Percentiles rank a stretch among this genome's conserved stretches.
Evolutionary conservation across 1,140 invertebrate genomes (phyloP).

Genomic region (Mamestra configurata): DNA sequence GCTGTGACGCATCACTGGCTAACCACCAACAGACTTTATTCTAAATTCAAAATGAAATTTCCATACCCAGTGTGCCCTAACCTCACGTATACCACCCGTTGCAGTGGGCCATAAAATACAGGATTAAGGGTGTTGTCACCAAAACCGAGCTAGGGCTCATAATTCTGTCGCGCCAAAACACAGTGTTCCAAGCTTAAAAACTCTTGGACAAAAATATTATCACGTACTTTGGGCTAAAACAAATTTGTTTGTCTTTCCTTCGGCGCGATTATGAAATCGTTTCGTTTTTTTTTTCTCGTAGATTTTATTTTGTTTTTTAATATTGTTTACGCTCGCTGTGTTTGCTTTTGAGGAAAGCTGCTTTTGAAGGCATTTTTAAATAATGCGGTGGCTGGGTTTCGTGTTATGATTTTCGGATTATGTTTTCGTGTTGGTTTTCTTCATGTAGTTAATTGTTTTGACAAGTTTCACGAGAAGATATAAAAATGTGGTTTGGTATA

Average conservation of each 20-base stretch:
- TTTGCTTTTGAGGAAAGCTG: not conserved
- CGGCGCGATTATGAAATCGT: slow-evolving; percentile 10
- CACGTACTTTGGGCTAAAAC: slow-evolving; percentile 26
- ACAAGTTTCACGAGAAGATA: no score
- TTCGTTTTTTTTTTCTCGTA: slow-evolving; percentile 33
- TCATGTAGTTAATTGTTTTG: not conserved
- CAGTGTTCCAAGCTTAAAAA: slow-evolving; percentile 31
- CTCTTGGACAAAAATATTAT: slow-evolving; percentile 39
- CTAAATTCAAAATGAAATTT: slow-evolving; percentile 6
- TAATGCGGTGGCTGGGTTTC: not conserved
- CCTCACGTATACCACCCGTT: not conserved
- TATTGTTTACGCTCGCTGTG: not conserved
- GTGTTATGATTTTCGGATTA: slow-evolving; percentile 15
- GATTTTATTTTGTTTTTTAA: slow-evolving; percentile 28
- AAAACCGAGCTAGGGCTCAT: slow-evolving; percentile 55
- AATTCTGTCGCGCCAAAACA: slow-evolving; percentile 49
- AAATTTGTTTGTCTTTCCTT: slow-evolving; percentile 35
- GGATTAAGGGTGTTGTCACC: slow-evolving; percentile 57
- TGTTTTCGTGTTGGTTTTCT: not conserved
- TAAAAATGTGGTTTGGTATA: no score
- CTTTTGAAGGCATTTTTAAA: slow-evolving; percentile 19
- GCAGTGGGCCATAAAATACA: slow-evolving; percentile 50
- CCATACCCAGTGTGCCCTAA: not conserved
- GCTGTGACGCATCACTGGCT: not conserved
- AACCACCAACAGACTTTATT: not conserved